phyloP scores from a whole-genome alignment of 2,113 vertebrate species.

The Peromyscus californicus region DNA sequence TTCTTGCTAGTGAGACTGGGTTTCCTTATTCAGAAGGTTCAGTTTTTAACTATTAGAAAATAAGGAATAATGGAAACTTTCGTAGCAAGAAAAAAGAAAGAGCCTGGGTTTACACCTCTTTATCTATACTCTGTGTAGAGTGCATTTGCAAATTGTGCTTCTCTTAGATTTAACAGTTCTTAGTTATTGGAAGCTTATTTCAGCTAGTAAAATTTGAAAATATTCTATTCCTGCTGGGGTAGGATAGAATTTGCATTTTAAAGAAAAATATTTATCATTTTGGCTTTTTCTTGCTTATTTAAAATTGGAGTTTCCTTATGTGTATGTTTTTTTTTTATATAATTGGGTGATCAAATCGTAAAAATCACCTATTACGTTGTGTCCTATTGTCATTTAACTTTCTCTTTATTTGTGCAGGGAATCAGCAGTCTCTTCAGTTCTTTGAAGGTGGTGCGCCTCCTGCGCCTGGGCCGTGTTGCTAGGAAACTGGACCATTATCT shows the following conservation, averaged over 20 bases:
- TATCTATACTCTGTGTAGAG: neutral
- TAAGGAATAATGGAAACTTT: conserved; percentile 59
- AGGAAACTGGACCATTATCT: conserved; percentile 98
- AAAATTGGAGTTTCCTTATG: neutral
- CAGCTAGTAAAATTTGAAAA: conserved; percentile 18
- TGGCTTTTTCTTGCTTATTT: neutral
- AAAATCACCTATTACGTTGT: neutral
- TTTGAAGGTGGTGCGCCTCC: conserved; percentile 96
- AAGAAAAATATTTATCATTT: neutral
- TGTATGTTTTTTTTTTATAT: neutral
- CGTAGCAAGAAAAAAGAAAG: conserved; percentile 35
- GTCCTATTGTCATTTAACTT: conserved; percentile 50
- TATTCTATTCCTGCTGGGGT: neutral
- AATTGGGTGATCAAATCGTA: neutral
- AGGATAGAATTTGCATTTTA: neutral
- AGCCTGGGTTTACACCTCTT: neutral
- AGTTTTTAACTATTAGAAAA: conserved; percentile 29
- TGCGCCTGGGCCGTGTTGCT: conserved; percentile 96
- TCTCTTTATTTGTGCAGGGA: conserved; percentile 88
- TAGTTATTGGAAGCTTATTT: conserved; percentile 7
- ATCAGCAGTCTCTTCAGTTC: conserved; percentile 99
- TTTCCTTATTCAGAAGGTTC: conserved; percentile 43
- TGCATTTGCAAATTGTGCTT: neutral
- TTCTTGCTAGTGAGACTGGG: neutral
- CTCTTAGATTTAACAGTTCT: neutral